These are phyloP conservation scores for Malaclemys terrapin DNA, from an alignment of 2,113 vertebrate genomes.

Conservation along the genomic window DNA sequence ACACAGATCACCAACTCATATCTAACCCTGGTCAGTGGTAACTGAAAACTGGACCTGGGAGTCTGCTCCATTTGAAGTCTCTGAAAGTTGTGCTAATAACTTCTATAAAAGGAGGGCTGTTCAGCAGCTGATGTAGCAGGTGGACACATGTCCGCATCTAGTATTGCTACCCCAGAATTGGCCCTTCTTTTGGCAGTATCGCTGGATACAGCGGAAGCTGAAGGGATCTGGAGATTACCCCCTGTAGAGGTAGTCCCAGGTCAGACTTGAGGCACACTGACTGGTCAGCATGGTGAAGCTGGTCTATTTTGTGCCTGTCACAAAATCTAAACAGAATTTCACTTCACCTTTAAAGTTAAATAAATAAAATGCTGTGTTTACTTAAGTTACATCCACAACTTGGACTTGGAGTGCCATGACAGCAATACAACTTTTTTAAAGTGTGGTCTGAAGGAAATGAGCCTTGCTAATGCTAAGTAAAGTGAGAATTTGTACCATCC, in stretches of 20 bases:
- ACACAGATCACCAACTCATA: conserved; percentile 36
- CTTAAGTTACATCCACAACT: not conserved
- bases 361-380: not conserved
- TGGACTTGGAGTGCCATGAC: not conserved
- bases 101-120: not conserved
- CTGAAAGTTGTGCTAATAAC: not conserved
- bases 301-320: not conserved
- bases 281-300: not conserved
- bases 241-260: not conserved
- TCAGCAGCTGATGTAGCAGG: not conserved
- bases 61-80: not conserved
- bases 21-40: not conserved
- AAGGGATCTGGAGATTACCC: not conserved
- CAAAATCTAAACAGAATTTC: not conserved
- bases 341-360: not conserved
- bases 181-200: not conserved
- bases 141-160: not conserved
- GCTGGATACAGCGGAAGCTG: not conserved
- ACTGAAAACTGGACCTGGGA: not conserved
- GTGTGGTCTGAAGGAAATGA: not conserved
- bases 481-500: not conserved
- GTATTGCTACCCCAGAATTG: accelerated
- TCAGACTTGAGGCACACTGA: not conserved
- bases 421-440: not conserved
- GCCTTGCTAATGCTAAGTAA: not conserved